Evolutionary conservation across 2,888 invertebrate genomes (phyloP), one percentile per base, ranked within the genome.

Genomic region (Epirrhoe alternata): DNA sequence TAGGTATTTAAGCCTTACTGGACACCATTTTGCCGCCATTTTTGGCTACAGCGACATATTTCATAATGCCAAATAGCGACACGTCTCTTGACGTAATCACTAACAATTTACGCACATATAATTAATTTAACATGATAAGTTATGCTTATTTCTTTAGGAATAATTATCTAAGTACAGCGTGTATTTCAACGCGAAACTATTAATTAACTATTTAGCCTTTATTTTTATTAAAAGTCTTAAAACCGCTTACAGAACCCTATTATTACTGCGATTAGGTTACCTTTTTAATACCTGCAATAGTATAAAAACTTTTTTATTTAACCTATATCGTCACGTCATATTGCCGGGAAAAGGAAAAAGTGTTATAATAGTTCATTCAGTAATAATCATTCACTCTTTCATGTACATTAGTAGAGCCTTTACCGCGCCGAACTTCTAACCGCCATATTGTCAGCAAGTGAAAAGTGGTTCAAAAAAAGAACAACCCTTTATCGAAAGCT

Each of bases 51-150:
- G 35, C 53, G 35, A 55, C 59, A 55, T 59, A 33, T 54, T 59
- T 59, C 24, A 47, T 47, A 47, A 42, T 38, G 49, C 31, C 30
- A 51, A 61, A 17, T 33, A 42, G 38, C 38, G 3, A 47, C 50
- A 55, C 8, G 62, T 56, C 33, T 33, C 38, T 24, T 65, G 58
- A 61, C 61, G 51, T 52, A 53, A 61, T 56, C 58, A 51, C 50
- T 24, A 24, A 24, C 24, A 24, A 24, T 24, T 55, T 65, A 50
- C 65, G 50, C 60, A 54, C 30, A 55, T 45, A n/a, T 79, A 80
- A 80, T 78, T 76, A 77, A 70, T 73, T 78, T 50, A 12, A 14
- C 30, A 49, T 31, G 33, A 51, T 56, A 14, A 47, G 47, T 47
- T 49, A 31, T 33, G 33, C 31, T 12, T 57, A 14, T 47, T 47